A percentile compares a stretch with the other conserved stretches of the same genome.
Evolutionary conservation across 2,888 invertebrate species (phyloP).

Genomic region (Agyllia agylla): DNA sequence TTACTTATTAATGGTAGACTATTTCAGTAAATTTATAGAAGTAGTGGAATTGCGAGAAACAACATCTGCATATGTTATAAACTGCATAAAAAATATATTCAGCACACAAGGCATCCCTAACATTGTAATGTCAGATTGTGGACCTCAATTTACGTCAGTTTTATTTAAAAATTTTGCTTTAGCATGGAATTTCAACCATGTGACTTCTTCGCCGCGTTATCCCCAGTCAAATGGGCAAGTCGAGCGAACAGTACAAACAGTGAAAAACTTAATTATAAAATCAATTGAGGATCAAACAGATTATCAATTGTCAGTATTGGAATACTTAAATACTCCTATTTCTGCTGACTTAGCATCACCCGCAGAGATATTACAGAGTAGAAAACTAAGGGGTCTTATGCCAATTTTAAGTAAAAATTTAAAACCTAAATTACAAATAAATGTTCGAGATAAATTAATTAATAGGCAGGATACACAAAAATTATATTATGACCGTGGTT

Average conservation of each 20-base stretch:
- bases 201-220: constrained; percentile 28
- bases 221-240: constrained; percentile 29
- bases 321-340: constrained; percentile 9
- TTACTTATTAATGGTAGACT: background rate
- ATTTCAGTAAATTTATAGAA: background rate
- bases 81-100: background rate
- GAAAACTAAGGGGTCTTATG: background rate
- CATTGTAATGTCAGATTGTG: background rate
- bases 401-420: background rate
- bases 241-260: constrained; percentile 15
- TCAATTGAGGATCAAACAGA: background rate
- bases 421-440: background rate
- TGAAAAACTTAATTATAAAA: constrained; percentile 28
- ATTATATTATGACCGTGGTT: background rate
- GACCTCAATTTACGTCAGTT: background rate
- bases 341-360: background rate
- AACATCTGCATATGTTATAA: background rate
- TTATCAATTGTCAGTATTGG: background rate
- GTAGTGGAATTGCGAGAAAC: background rate
- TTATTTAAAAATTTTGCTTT: background rate
- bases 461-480: background rate
- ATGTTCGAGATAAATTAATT: background rate
- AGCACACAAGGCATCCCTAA: constrained; percentile 43
- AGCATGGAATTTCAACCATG: background rate
- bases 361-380: background rate